Conservation (phyloP, 2,888 invertebrate species). For the Cybosia mesomella region DNA sequence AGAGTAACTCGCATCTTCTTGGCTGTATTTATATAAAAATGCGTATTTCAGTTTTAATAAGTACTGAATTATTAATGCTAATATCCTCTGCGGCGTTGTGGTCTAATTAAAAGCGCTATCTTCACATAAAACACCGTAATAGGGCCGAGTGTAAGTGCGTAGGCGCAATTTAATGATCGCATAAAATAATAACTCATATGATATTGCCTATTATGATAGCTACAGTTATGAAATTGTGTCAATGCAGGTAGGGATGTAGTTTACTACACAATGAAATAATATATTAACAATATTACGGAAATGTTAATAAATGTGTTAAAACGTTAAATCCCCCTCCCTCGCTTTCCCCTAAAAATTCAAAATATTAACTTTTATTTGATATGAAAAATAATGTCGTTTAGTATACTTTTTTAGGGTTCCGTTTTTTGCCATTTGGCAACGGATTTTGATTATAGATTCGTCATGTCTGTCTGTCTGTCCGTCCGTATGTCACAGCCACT, state of each 20-base stretch:
- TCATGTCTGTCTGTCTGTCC: too few relatives aligned
- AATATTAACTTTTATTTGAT: too few relatives aligned
- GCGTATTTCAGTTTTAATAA: background rate
- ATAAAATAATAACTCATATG: conserved; percentile 10
- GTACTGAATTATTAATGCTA: background rate
- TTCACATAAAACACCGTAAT: conserved; percentile 28
- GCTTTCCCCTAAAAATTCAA: too few relatives aligned
- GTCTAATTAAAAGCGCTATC: conserved; percentile 2
- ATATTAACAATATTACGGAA: background rate
- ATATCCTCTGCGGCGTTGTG: background rate
- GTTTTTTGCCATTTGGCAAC: too few relatives aligned
- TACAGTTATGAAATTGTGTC: background rate
- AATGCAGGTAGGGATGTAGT: background rate
- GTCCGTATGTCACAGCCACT: too few relatives aligned
- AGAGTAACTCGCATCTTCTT: too few relatives aligned
- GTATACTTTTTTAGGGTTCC: too few relatives aligned
- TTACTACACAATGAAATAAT: conserved; percentile 1
- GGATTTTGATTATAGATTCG: too few relatives aligned
- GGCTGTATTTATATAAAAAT: too few relatives aligned
- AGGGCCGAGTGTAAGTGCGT: conserved; percentile 31
- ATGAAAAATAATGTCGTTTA: too few relatives aligned
- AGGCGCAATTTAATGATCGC: conserved; percentile 6
- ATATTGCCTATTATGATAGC: conserved; percentile 8
- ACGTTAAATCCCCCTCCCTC: too few relatives aligned
- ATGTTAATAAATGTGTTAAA: too few relatives aligned